phyloP scores from a whole-genome alignment of 2,888 invertebrate genomes.

The Hedychridium roseum region DNA sequence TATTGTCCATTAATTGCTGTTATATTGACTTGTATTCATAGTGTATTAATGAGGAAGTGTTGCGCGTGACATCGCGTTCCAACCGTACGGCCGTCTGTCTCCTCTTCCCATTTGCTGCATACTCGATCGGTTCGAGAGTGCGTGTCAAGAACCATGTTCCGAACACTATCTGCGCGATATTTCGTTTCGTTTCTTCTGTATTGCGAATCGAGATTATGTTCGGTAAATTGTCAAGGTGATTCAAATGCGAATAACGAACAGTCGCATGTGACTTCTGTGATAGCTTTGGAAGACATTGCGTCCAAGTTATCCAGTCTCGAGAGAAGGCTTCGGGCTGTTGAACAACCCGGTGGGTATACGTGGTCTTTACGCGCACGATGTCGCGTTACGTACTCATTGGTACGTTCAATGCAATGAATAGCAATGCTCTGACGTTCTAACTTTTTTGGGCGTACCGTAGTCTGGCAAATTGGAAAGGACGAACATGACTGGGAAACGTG shows the following conservation, averaged over 20 bases:
- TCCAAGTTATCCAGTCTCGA: slow-evolving; percentile 65
- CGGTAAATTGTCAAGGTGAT: slow-evolving; percentile 28
- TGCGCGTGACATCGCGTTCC: no score
- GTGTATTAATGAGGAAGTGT: no score
- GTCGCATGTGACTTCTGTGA: slow-evolving; percentile 5
- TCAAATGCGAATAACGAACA: slow-evolving; percentile 11
- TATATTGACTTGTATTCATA: no score
- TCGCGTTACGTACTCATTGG: neutral
- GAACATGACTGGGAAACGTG: slow-evolving; percentile 71
- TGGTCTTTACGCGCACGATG: neutral
- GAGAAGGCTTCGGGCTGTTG: slow-evolving; percentile 72
- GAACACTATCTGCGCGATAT: no score
- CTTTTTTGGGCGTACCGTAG: slow-evolving; percentile 59
- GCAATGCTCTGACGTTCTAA: neutral
- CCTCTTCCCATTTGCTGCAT: no score
- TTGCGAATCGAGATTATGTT: slow-evolving; percentile 20
- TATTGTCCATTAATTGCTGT: no score
- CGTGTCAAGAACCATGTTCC: no score
- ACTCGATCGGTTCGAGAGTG: no score
- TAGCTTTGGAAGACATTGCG: slow-evolving; percentile 47
- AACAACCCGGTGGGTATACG: slow-evolving; percentile 70
- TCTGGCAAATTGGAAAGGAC: slow-evolving; percentile 71
- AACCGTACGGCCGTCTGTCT: no score
- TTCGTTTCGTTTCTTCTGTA: slow-evolving; percentile 13
- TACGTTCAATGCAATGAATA: neutral